Evolutionary conservation across 1,140 invertebrate genomes (phyloP).

Genomic region (Cyphomyrmex costatus): DNA sequence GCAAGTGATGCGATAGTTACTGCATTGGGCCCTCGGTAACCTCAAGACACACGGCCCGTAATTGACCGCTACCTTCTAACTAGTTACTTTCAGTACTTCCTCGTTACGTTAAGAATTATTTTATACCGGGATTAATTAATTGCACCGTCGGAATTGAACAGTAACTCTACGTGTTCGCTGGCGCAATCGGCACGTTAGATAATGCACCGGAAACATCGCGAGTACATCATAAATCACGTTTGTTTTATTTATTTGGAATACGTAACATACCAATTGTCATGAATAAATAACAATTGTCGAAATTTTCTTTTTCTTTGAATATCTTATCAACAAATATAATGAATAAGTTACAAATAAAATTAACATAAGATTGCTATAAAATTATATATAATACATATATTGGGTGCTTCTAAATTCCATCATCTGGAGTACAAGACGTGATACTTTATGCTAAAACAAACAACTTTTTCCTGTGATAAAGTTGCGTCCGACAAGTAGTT

Average conservation of each 20-base stretch:
- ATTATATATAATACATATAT: neutral
- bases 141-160: slow-evolving; percentile 17
- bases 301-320: neutral
- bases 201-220: slow-evolving; percentile 30
- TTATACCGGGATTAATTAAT: slow-evolving; percentile 73
- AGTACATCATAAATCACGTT: slow-evolving; percentile 14
- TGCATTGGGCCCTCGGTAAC: neutral
- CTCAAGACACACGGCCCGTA: slow-evolving; percentile 1
- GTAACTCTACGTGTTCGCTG: neutral
- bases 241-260: slow-evolving; percentile 21
- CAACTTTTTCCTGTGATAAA: too few species aligned
- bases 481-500: too few species aligned
- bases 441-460: too few species aligned
- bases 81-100: slow-evolving; percentile 70
- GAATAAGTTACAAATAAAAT: neutral
- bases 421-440: too few species aligned
- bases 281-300: neutral
- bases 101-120: slow-evolving; percentile 66
- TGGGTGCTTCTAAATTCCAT: too few species aligned
- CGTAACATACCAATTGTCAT: neutral
- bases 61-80: slow-evolving; percentile 33
- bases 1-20: neutral
- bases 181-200: slow-evolving; percentile 38
- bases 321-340: neutral
- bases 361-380: neutral